Evolutionary conservation across 2,113 vertebrate species (phyloP).

Genomic region (Pseudorasbora parva): DNA sequence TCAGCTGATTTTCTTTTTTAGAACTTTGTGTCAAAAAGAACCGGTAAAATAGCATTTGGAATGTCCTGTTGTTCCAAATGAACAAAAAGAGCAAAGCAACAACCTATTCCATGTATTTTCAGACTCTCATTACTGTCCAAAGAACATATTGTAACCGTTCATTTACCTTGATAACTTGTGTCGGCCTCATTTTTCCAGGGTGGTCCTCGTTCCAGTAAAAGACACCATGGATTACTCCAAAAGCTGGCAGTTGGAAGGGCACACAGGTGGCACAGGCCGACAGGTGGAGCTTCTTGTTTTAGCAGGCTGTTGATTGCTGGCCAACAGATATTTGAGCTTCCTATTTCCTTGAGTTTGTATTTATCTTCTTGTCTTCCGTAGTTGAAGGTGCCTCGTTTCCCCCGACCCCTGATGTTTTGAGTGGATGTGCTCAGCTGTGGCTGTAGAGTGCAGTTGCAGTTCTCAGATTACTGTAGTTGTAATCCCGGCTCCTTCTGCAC

Average conservation of each 20-base stretch:
- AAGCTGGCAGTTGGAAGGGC: constrained; percentile 11
- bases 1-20: not conserved
- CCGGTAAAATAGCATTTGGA: not conserved
- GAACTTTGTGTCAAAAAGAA: not conserved
- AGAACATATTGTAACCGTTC: not conserved
- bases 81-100: not conserved
- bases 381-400: constrained; percentile 8
- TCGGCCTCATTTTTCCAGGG: not conserved
- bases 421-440: constrained; percentile 3
- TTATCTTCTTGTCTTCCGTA: not conserved
- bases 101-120: not conserved
- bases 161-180: constrained; percentile 21
- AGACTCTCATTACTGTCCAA: not conserved
- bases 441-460: constrained; percentile 39
- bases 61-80: not conserved
- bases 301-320: not conserved
- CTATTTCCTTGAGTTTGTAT: not conserved
- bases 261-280: constrained; percentile 40
- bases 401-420: not conserved
- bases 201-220: constrained; percentile 12
- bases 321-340: constrained; percentile 10
- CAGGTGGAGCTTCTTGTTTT: constrained; percentile 39
- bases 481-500: constrained; percentile 72
- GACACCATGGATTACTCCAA: constrained; percentile 23
- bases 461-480: constrained; percentile 59